phyloP scores from a whole-genome alignment of 2,888 invertebrate genomes.

The Pheosia gnoma region DNA sequence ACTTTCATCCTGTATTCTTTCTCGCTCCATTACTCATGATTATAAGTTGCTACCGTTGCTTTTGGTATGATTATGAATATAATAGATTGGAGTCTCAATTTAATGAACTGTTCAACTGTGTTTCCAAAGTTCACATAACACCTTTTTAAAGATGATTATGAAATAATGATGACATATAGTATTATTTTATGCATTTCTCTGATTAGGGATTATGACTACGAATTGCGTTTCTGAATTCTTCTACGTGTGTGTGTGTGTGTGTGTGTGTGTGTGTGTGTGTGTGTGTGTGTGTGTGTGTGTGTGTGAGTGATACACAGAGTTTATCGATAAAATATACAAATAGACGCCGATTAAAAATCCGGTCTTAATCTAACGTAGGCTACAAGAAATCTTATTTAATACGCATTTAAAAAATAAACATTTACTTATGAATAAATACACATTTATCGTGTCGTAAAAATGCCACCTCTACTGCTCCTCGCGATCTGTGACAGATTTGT shows the following conservation, averaged over 20 bases:
- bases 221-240: too few species aligned
- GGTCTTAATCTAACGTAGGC: constrained; percentile 20
- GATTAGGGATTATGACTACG: neutral
- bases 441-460: constrained; percentile 31
- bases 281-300: too few species aligned
- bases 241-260: too few species aligned
- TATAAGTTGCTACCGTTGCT: constrained; percentile 74
- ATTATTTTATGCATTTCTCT: too few species aligned
- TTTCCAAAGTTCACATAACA: neutral
- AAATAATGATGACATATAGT: too few species aligned
- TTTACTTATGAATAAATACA: constrained; percentile 18
- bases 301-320: constrained; percentile 16
- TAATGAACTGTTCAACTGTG: neutral
- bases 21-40: constrained; percentile 75
- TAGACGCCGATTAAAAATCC: constrained; percentile 29
- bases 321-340: constrained; percentile 34
- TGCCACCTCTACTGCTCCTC: constrained; percentile 50
- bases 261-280: too few species aligned
- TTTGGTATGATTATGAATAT: constrained; percentile 37
- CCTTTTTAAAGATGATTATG: too few species aligned
- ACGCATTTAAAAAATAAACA: constrained; percentile 24
- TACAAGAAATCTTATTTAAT: constrained; percentile 20
- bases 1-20: constrained; percentile 67
- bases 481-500: constrained; percentile 42
- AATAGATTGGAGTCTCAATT: constrained; percentile 34